A percentile compares a stretch with the other conserved stretches of the same genome.
Conservation (phyloP, 1,140 invertebrate species). For the Drosophila pseudoananassae region DNA sequence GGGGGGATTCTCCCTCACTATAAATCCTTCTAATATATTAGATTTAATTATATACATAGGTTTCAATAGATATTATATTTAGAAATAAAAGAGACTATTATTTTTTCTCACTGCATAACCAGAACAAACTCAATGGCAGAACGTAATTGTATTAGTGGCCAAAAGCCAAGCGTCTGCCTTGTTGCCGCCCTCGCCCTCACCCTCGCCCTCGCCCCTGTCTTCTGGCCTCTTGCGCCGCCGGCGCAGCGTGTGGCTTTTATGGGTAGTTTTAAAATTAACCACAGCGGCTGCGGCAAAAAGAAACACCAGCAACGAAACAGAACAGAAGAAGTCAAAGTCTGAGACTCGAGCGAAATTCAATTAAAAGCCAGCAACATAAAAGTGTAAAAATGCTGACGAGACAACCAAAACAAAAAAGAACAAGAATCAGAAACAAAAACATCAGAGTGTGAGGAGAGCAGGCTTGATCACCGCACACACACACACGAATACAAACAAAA, state of each 20-base stretch:
- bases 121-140: constrained; percentile 46
- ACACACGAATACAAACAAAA: constrained; percentile 5
- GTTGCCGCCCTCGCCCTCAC: neutral
- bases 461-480: constrained; percentile 43
- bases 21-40: too few relatives aligned
- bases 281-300: constrained; percentile 37
- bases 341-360: constrained; percentile 69
- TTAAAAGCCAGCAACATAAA: constrained; percentile 75
- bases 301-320: constrained; percentile 40
- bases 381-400: constrained; percentile 72
- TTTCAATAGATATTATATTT: neutral
- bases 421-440: constrained; percentile 24
- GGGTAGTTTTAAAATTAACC: constrained; percentile 81
- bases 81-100: neutral
- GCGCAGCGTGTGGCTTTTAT: constrained; percentile 71
- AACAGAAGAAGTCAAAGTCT: constrained; percentile 61
- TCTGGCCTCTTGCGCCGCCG: constrained; percentile 2
- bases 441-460: constrained; percentile 23
- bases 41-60: too few relatives aligned
- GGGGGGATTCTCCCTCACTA: too few relatives aligned
- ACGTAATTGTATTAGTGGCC: constrained; percentile 57
- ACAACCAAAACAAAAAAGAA: constrained; percentile 30
- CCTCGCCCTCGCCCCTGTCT: neutral
- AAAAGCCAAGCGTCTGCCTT: constrained; percentile 38
- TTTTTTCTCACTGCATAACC: constrained; percentile 14